phyloP scores from a whole-genome alignment of 2,113 vertebrate genomes.

The Carassius gibelio region DNA sequence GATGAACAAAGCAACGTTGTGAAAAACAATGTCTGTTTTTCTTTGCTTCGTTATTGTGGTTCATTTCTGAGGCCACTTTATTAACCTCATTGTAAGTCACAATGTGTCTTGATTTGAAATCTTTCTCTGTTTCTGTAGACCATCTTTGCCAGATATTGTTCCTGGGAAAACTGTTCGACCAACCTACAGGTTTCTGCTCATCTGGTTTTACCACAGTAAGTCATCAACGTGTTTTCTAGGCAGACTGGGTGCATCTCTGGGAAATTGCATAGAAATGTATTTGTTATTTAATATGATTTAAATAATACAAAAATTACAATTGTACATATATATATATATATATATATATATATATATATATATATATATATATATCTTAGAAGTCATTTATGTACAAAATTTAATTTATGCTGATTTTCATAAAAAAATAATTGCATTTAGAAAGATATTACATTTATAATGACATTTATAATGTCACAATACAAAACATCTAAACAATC shows the following conservation, averaged over 20 bases:
- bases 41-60: background rate
- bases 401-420: background rate
- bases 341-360: background rate
- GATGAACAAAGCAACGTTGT: constrained; percentile 74
- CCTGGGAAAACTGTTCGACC: constrained; percentile 86
- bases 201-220: constrained; percentile 86
- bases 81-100: background rate
- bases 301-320: background rate
- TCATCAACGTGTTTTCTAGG: constrained; percentile 41
- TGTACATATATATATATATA: background rate
- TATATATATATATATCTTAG: background rate
- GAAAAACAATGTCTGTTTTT: constrained; percentile 76
- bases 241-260: background rate
- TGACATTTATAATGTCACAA: background rate
- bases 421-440: background rate
- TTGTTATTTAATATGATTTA: background rate
- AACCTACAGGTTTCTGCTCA: constrained; percentile 87
- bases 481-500: background rate
- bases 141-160: constrained; percentile 87
- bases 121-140: constrained; percentile 74
- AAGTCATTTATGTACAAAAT: too few species aligned
- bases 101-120: constrained; percentile 14
- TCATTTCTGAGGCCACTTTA: background rate
- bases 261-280: background rate
- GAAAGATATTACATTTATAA: background rate